Conservation (phyloP, 2,888 invertebrate genomes). For the Sinotaia quadrata region DNA sequence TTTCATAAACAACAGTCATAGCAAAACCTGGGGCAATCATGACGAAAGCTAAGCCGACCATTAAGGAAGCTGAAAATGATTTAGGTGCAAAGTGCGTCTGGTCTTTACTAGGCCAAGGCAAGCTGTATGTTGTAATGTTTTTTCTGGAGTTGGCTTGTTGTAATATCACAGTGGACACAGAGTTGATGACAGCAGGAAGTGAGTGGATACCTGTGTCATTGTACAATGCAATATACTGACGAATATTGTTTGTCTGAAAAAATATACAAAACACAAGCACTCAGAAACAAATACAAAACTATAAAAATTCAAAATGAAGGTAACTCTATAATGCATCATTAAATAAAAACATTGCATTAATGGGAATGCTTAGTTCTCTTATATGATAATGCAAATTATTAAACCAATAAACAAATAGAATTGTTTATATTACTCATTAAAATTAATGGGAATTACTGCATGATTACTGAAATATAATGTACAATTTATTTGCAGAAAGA, state of each 20-base stretch:
- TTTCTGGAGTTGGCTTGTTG: constrained; percentile 19
- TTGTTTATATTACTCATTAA: too few species aligned
- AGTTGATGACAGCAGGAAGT: constrained; percentile 77
- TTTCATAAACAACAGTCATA: constrained; percentile 86
- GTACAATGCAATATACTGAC: constrained; percentile 55
- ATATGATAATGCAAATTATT: too few species aligned
- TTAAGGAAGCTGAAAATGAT: constrained; percentile 82
- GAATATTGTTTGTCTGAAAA: constrained; percentile 12
- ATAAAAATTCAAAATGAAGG: too few species aligned
- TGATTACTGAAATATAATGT: too few species aligned
- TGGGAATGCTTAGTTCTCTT: too few species aligned
- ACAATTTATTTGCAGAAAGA: too few species aligned
- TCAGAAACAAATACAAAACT: too few species aligned
- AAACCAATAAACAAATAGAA: too few species aligned
- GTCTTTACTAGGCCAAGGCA: constrained; percentile 50
- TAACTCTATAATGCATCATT: too few species aligned
- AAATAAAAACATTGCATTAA: too few species aligned
- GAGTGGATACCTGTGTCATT: constrained; percentile 87
- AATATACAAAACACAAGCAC: not conserved
- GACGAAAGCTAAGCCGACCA: constrained; percentile 87
- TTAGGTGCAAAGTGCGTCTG: constrained; percentile 77
- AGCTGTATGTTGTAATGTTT: constrained; percentile 37
- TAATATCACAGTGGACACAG: constrained; percentile 54
- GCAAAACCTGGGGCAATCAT: constrained; percentile 84
- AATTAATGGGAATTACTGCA: too few species aligned